These are phyloP conservation scores for Limnephilus marmoratus DNA, from an alignment of 2,888 invertebrate genomes.

Conservation along the genomic window DNA sequence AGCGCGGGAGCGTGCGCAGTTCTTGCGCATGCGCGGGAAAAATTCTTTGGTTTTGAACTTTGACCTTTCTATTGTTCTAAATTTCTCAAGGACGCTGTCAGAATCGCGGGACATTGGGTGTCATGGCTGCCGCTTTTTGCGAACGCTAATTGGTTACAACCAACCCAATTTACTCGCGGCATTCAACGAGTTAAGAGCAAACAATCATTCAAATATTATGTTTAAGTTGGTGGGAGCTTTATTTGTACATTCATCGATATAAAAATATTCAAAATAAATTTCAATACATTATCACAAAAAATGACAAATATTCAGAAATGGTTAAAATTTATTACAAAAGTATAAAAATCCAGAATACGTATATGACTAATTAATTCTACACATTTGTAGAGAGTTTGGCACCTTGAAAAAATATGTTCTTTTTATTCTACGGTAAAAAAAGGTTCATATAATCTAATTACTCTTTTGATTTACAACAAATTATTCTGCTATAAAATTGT, in stretches of 20 bases:
- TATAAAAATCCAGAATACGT: conserved; percentile 42
- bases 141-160: too few relatives aligned
- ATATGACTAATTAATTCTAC: conserved; percentile 26
- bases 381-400: conserved; percentile 54
- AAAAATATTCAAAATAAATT: conserved; percentile 34
- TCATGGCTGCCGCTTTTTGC: too few relatives aligned
- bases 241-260: conserved; percentile 54
- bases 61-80: too few relatives aligned
- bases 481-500: conserved; percentile 57
- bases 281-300: conserved; percentile 33
- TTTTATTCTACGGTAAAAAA: conserved; percentile 53
- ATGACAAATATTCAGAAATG: conserved; percentile 30
- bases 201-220: background rate
- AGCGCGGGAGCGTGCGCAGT: too few relatives aligned
- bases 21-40: too few relatives aligned
- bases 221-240: background rate
- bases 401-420: conserved; percentile 61
- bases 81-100: too few relatives aligned
- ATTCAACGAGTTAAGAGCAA: too few relatives aligned
- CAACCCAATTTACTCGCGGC: too few relatives aligned
- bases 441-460: conserved; percentile 38
- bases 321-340: conserved; percentile 47
- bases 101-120: too few relatives aligned
- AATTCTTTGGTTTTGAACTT: too few relatives aligned
- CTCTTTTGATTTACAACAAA: conserved; percentile 42